Evolutionary conservation across 2,113 vertebrate genomes (phyloP).

Genomic region (Microcebus ravelobensis): DNA sequence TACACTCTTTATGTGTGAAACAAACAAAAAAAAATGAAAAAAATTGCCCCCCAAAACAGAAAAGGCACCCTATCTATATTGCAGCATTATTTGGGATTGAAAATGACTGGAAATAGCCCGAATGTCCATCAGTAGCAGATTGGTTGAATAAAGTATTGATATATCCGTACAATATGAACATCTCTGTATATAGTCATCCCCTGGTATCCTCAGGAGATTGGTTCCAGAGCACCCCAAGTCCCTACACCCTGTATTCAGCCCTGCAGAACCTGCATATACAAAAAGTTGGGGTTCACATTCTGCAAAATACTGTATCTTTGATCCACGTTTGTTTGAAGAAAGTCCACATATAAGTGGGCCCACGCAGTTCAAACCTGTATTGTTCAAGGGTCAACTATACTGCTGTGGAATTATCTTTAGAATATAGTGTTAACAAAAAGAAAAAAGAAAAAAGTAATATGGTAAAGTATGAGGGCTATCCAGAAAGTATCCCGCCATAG

Average conservation of each 20-base stretch:
- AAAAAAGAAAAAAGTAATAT: not conserved
- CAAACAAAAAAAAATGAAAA: no score
- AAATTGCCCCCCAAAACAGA: not conserved
- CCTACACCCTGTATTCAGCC: not conserved
- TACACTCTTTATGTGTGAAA: not conserved
- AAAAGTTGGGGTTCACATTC: not conserved
- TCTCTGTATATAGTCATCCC: not conserved
- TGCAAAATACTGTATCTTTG: not conserved
- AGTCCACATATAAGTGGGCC: not conserved
- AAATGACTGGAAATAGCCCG: not conserved
- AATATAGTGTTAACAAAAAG: not conserved
- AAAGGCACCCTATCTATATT: not conserved
- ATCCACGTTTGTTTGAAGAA: not conserved
- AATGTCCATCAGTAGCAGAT: not conserved
- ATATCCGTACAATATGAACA: not conserved
- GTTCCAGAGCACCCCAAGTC: not conserved
- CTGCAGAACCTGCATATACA: not conserved
- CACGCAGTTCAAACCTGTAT: not conserved
- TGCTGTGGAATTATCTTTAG: not conserved
- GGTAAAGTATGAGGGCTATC: not conserved
- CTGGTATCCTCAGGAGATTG: not conserved
- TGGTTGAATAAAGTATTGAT: not conserved
- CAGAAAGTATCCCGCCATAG: no score
- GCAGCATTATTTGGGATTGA: not conserved
- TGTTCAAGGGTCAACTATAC: not conserved